Conservation (phyloP, 1,140 invertebrate genomes). For the Bombus affinis region DNA sequence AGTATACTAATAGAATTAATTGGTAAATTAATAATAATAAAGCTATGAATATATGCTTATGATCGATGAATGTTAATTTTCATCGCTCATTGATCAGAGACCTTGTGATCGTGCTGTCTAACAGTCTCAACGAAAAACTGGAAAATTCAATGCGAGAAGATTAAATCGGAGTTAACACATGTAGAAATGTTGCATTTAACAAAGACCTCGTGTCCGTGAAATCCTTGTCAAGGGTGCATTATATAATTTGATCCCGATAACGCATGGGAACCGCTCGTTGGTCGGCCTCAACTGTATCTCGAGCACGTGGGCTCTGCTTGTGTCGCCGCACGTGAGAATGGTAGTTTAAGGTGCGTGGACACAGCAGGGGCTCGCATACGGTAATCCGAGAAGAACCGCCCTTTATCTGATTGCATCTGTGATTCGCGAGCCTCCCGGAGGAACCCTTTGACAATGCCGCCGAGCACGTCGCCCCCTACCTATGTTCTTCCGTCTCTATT, state of each 20-base stretch:
- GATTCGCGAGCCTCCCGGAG: conserved; percentile 70
- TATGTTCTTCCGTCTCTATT: conserved; percentile 59
- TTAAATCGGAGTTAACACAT: not conserved
- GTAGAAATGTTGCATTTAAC: not conserved
- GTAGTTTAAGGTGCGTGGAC: conserved; percentile 76
- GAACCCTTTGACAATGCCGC: conserved; percentile 80
- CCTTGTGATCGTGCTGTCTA: not conserved
- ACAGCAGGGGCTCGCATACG: conserved; percentile 72
- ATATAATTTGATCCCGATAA: conserved; percentile 49
- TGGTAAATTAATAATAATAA: too few relatives aligned
- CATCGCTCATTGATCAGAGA: not conserved
- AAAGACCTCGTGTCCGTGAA: not conserved
- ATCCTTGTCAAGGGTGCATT: conserved; percentile 29
- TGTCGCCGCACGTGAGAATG: conserved; percentile 75
- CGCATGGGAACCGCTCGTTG: conserved; percentile 4
- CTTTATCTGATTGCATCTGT: conserved; percentile 79
- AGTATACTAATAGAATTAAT: too few relatives aligned
- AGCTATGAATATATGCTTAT: too few relatives aligned
- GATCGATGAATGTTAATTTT: not conserved
- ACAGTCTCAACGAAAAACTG: not conserved
- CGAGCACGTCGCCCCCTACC: conserved; percentile 69
- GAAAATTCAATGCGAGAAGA: not conserved
- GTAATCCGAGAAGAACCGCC: conserved; percentile 77
- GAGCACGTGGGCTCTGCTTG: conserved; percentile 59
- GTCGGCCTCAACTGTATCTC: conserved; percentile 51